Conservation (phyloP, 2,113 vertebrate genomes). For the Rattus rattus region DNA sequence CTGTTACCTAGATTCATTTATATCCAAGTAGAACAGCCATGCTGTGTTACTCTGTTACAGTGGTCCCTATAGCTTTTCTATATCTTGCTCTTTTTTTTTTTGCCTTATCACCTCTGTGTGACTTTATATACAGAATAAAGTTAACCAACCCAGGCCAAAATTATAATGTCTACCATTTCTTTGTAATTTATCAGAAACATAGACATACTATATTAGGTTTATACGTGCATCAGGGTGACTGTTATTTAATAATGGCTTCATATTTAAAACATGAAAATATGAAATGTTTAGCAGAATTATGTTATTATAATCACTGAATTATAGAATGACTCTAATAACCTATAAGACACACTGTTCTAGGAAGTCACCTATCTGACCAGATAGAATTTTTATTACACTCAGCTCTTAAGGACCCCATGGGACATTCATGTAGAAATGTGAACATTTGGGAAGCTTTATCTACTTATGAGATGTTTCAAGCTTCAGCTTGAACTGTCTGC, state of each 20-base stretch:
- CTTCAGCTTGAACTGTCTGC: not conserved
- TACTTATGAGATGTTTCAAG: not conserved
- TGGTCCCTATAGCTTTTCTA: too few species aligned
- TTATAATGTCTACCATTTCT: not conserved
- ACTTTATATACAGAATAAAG: not conserved
- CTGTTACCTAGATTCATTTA: not conserved
- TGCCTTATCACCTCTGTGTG: not conserved
- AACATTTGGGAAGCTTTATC: not conserved
- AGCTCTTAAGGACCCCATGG: not conserved
- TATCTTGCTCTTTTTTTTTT: not conserved
- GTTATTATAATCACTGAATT: not conserved
- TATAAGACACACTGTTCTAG: not conserved
- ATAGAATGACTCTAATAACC: not conserved
- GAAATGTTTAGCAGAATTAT: not conserved
- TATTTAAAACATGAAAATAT: not conserved
- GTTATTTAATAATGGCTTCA: not conserved
- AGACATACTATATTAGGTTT: not conserved
- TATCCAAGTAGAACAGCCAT: rapidly evolving
- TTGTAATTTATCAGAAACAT: not conserved
- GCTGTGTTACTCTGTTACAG: rapidly evolving
- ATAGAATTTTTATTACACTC: not conserved
- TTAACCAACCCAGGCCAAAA: not conserved
- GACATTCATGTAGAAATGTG: not conserved
- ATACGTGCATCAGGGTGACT: not conserved
- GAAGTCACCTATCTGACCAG: not conserved